Evolutionary conservation across 64 coral and sea anemone species (phyloP), one percentile per base, ranked within the genome.

Genomic region (Stichodactyla mertensii): DNA sequence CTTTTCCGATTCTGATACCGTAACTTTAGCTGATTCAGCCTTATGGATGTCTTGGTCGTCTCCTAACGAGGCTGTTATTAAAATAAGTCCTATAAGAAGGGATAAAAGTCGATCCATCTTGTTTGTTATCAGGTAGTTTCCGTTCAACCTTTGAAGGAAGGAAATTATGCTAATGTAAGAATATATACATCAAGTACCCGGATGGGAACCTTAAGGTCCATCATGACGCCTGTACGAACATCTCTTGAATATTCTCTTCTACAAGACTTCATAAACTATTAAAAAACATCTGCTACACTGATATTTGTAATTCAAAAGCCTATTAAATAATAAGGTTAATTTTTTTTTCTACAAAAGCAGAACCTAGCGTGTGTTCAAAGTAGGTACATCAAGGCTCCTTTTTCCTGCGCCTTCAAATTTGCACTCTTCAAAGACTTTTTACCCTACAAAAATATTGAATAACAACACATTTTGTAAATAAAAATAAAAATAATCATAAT

Each of bases 1-100:
- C 55, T 78, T 86, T 12, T 87, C 90, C 36, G 84, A 78, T 20
- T 92, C 90, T 82, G 84, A 82, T 10, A 87, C 79, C 54, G 86
- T 87, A 54, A 92, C 54, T 71, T 92, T 66, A 19, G 86, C 71
- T 60, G 57, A 28, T 51, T 85, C 52, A 11, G 6, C 24, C 10
- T 74, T 74, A 27, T 36, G 7, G 16, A 74, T 74, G 16, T 1
- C 20, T 52, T 53, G 15, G 4, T 81, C 78, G 1, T 28, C 51
- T 6, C 78, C 52, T 53, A 81, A 20, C 9, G 78, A 0, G 78
- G 53, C 16, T 18, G 51, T 55, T 8, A 81, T 53, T 6, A 52
- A 52, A 81, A 81, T 7, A 81, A 55, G 51, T 2, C 31, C 12
- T 23, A 81, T 54, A 81, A 81, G 14, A 8, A 81, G 16, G 78